Percentiles rank a stretch among this genome's conserved stretches.
phyloP scores from a whole-genome alignment of 2,888 invertebrate genomes.

The Drosophila seclusa region DNA sequence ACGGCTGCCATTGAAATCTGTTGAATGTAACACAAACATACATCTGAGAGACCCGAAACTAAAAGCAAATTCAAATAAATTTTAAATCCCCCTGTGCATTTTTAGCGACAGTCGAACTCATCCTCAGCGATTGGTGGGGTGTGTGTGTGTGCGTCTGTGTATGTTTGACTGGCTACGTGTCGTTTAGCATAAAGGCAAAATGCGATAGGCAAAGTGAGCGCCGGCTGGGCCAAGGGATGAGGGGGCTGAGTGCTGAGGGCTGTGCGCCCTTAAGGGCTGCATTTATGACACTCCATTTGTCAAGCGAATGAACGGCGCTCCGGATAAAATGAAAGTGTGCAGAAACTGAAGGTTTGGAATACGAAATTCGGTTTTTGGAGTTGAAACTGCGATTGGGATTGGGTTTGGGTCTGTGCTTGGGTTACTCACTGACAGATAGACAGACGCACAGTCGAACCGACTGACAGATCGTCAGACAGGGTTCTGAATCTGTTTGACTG shows the following conservation, averaged over 20 bases:
- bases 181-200: slow-evolving; percentile 76
- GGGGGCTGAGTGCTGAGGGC: slow-evolving; percentile 28
- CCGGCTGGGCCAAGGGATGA: not conserved
- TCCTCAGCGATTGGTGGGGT: slow-evolving; percentile 41
- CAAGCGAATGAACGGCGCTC: slow-evolving; percentile 67
- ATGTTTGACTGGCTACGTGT: slow-evolving; percentile 59
- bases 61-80: slow-evolving; percentile 82
- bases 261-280: slow-evolving; percentile 78
- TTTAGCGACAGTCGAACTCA: slow-evolving; percentile 69
- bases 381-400: slow-evolving; percentile 21
- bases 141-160: slow-evolving; percentile 25
- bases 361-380: slow-evolving; percentile 24
- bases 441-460: slow-evolving; percentile 3
- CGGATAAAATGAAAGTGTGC: slow-evolving; percentile 61
- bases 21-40: slow-evolving; percentile 62
- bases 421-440: slow-evolving; percentile 37
- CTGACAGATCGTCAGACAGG: slow-evolving; percentile 15
- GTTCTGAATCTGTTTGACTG: slow-evolving; percentile 44
- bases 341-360: slow-evolving; percentile 50
- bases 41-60: slow-evolving; percentile 59
- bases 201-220: slow-evolving; percentile 39
- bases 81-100: slow-evolving; percentile 79
- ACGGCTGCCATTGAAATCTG: slow-evolving; percentile 80
- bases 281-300: slow-evolving; percentile 82
- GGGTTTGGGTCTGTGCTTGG: slow-evolving; percentile 35